phyloP scores from a whole-genome alignment of 2,888 invertebrate species.

The Achlya flavicornis region DNA sequence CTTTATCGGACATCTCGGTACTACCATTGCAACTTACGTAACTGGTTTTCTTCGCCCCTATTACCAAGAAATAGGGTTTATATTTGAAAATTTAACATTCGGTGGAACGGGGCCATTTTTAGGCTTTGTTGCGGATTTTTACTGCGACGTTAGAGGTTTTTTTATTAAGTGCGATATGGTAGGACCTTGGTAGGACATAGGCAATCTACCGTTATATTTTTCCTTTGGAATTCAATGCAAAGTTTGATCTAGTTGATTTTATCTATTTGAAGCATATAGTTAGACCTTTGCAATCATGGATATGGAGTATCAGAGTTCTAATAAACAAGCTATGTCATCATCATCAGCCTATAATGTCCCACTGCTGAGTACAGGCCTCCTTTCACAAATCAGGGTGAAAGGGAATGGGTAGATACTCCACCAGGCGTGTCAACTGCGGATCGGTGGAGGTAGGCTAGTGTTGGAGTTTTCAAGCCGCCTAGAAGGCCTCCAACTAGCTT shows the following conservation, averaged over 20 bases:
- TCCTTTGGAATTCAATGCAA: background rate
- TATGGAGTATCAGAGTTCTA: too few species aligned
- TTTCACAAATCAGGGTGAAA: too few species aligned
- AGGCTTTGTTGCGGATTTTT: slow-evolving; percentile 65
- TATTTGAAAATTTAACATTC: slow-evolving; percentile 36
- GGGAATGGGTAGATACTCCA: too few species aligned
- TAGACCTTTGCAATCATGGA: too few species aligned
- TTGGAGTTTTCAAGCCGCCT: too few species aligned
- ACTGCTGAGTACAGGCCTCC: too few species aligned
- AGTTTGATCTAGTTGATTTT: background rate
- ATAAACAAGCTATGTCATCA: too few species aligned
- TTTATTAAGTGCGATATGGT: slow-evolving; percentile 58
- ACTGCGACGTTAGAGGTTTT: slow-evolving; percentile 59
- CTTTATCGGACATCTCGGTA: slow-evolving; percentile 42
- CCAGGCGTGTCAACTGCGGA: too few species aligned
- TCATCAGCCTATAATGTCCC: too few species aligned
- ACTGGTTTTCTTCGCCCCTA: slow-evolving; percentile 36
- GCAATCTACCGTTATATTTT: background rate
- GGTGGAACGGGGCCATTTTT: slow-evolving; percentile 43
- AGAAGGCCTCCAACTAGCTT: too few species aligned
- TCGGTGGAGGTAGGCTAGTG: too few species aligned
- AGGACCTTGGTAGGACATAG: slow-evolving; percentile 16
- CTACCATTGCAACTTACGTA: slow-evolving; percentile 26
- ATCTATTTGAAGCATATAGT: too few species aligned
- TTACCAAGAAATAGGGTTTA: slow-evolving; percentile 40